Conservation (phyloP, 2,888 invertebrate genomes). For the Xestia xanthographa region DNA sequence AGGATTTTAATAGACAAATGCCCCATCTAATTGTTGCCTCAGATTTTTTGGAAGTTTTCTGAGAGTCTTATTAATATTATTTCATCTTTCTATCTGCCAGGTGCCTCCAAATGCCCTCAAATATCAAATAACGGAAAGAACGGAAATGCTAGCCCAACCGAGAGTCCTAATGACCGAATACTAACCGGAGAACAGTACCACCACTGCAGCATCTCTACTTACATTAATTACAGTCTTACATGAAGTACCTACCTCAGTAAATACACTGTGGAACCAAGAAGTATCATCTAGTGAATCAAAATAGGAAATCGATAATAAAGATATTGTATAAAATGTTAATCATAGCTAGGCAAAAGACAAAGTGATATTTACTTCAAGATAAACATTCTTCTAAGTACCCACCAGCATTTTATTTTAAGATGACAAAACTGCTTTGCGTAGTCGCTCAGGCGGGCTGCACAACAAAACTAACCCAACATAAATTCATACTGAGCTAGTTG, state of each 20-base stretch:
- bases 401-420: slow-evolving; percentile 29
- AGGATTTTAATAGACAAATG: not conserved
- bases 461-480: not conserved
- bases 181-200: not conserved
- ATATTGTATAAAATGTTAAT: slow-evolving; percentile 34
- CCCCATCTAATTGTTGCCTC: not conserved
- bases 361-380: slow-evolving; percentile 29
- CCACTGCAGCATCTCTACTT: not conserved
- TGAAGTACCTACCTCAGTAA: not conserved
- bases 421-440: not conserved
- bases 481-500: not conserved
- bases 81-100: slow-evolving; percentile 69
- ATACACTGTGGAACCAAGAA: slow-evolving; percentile 18
- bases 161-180: slow-evolving; percentile 73
- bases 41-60: not conserved
- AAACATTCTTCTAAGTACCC: slow-evolving; percentile 23
- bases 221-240: not conserved
- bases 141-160: slow-evolving; percentile 82
- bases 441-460: not conserved
- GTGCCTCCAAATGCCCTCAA: slow-evolving; percentile 82
- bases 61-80: not conserved
- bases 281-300: slow-evolving; percentile 19
- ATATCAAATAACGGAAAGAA: slow-evolving; percentile 83
- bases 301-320: not conserved
- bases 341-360: slow-evolving; percentile 1